Evolutionary conservation across 2,888 invertebrate genomes (phyloP).

Genomic region (Drosophila recens): DNA sequence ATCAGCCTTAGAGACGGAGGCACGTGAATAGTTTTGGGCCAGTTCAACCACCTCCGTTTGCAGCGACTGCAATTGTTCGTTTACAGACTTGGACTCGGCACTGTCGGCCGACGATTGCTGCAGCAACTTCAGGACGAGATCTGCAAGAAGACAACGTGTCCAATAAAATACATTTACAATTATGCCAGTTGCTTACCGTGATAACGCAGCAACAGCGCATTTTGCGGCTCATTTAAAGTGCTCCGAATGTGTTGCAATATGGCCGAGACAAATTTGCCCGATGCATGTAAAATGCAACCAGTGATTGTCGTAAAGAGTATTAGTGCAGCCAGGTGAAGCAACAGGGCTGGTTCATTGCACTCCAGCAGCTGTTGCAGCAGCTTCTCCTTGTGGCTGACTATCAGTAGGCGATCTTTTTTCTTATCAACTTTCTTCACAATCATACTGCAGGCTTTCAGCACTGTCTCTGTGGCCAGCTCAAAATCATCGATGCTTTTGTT

Average conservation of each 20-base stretch:
- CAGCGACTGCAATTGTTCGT: conserved; percentile 81
- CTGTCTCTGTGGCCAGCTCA: conserved; percentile 90
- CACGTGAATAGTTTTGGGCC: conserved; percentile 78
- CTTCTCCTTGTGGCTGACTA: conserved; percentile 92
- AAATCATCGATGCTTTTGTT: conserved; percentile 92
- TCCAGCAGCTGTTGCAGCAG: conserved; percentile 91
- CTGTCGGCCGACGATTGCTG: conserved; percentile 86
- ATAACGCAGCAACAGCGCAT: conserved; percentile 88
- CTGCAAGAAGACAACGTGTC: conserved; percentile 84
- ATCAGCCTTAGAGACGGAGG: conserved; percentile 81
- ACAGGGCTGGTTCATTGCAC: conserved; percentile 91
- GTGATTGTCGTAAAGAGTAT: conserved; percentile 93
- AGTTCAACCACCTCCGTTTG: conserved; percentile 76
- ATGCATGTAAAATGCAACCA: conserved; percentile 94
- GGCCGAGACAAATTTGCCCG: conserved; percentile 95
- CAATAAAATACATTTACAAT: neutral
- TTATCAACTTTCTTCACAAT: conserved; percentile 95
- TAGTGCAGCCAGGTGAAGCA: conserved; percentile 91
- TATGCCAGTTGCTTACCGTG: conserved; percentile 88
- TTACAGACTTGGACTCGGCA: conserved; percentile 86
- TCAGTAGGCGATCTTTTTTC: conserved; percentile 92
- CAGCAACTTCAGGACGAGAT: conserved; percentile 88
- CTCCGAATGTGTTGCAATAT: conserved; percentile 91
- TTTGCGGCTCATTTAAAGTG: conserved; percentile 89
- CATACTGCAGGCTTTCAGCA: conserved; percentile 90